Base-by-base conservation (phyloP, 2,888 invertebrate genomes). In the Melanostoma scalare region DNA sequence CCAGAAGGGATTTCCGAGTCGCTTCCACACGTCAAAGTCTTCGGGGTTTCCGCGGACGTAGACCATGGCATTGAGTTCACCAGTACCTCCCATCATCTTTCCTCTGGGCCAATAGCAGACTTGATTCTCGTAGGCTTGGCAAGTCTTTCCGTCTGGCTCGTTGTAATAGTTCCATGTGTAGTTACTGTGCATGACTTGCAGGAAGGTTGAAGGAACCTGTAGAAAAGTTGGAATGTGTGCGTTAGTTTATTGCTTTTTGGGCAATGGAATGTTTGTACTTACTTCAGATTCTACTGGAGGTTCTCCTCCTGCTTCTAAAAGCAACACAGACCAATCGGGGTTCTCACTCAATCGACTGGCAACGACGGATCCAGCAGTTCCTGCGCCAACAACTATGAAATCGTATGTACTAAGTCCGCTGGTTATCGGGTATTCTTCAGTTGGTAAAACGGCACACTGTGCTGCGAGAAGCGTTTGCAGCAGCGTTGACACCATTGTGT, bases 41-140 rank as follows among this genome's bases (percentile, higher is more conserved):
- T 88, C 87, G 0, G 89, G 90, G 86, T 92, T 93, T 0, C 94
- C 94, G 48, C 93, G 91, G 3, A 94, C 90, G 87, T 94, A 94
- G 63, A 94, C 90, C 93, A 94, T 94, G 52, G 92, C 93, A 87
- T 94, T 94, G 31, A 94, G 90, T 2, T 92, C 92, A 58, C 93
- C 93, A 0, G 93, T 93, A 6, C 94, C 94, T 38, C 94, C 94
- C 87, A 94, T 90, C 73, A 93, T 92, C 87, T 94, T 94, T 0
- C 95, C 95, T 72, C 94, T 92, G 36, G 94, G 93, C 94, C 93
- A 94, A 55, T 88, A 89, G 86, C 93, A 93, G 5, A 86, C 90
- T 0, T 86, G 77, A n/a, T 88, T 74, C 3, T 52, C 72, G 63
- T 87, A 85, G 0, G 84, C 90, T 30, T 81, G 86, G 33, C 89